Evolutionary conservation across 2,797 vertebrate species (phyloP).

Genomic region (Coreius guichenoti): DNA sequence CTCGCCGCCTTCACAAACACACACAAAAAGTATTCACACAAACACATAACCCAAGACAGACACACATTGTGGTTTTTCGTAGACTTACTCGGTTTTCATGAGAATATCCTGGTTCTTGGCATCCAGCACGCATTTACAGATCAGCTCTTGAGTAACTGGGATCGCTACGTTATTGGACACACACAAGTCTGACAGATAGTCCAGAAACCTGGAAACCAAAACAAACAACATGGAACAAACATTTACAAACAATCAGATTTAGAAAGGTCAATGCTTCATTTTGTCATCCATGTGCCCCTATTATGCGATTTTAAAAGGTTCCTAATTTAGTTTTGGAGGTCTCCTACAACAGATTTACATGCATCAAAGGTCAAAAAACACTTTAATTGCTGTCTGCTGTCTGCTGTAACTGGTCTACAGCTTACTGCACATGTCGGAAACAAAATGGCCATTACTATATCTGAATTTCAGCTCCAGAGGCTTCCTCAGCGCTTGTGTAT

Average conservation of each 20-base stretch:
- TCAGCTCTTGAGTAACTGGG: slow-evolving; percentile 97
- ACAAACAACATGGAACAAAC: neutral
- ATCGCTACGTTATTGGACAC: slow-evolving; percentile 98
- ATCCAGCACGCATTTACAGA: slow-evolving; percentile 97
- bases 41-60: slow-evolving; percentile 2
- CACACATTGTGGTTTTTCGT: neutral
- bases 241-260: neutral
- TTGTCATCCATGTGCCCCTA: neutral
- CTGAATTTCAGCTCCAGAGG: too few relatives aligned
- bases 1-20: slow-evolving; percentile 80
- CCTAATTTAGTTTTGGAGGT: neutral
- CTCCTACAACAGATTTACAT: neutral
- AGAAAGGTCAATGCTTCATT: neutral
- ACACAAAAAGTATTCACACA: neutral
- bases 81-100: slow-evolving; percentile 93
- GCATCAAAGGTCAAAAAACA: neutral
- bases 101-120: slow-evolving; percentile 97
- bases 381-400: too few relatives aligned
- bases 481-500: neutral
- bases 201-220: slow-evolving; percentile 87
- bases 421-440: neutral
- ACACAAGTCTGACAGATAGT: slow-evolving; percentile 96
- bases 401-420: neutral
- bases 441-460: neutral
- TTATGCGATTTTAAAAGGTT: neutral